Evolutionary conservation across 2,888 invertebrate genomes (phyloP).

Genomic region (Trileptium ribeirensis): DNA sequence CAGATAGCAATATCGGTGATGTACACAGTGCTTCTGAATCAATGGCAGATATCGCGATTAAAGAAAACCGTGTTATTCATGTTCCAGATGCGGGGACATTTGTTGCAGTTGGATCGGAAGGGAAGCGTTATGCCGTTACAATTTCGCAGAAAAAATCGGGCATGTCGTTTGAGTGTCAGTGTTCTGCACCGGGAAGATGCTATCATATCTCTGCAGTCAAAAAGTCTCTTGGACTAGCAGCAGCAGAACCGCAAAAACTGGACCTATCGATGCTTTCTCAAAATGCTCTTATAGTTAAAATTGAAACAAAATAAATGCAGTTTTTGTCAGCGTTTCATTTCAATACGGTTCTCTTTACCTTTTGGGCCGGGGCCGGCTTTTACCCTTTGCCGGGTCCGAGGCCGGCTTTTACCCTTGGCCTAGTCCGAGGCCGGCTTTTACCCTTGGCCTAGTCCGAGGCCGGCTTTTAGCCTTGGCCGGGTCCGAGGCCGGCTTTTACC

Average conservation of each 20-base stretch:
- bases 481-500: no score
- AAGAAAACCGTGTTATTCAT: background rate
- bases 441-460: no score
- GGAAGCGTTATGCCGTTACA: background rate
- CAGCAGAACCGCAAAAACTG: background rate
- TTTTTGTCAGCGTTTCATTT: no score
- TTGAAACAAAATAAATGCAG: no score
- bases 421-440: no score
- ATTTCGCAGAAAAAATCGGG: background rate
- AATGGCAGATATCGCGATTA: background rate
- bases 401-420: no score
- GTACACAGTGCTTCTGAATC: no score
- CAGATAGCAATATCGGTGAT: no score
- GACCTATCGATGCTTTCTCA: background rate
- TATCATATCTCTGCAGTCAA: background rate
- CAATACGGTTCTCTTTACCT: no score
- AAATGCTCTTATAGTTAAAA: no score
- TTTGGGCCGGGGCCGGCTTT: background rate
- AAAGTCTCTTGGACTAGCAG: background rate
- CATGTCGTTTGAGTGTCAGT: background rate
- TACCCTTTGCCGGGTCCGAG: background rate
- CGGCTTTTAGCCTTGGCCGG: no score
- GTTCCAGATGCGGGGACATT: background rate
- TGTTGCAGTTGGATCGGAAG: background rate
- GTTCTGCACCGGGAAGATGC: background rate